Percentiles rank a stretch among this genome's conserved stretches.
Evolutionary conservation across 2,113 vertebrate genomes (phyloP).

Genomic region (Triplophysa rosa): DNA sequence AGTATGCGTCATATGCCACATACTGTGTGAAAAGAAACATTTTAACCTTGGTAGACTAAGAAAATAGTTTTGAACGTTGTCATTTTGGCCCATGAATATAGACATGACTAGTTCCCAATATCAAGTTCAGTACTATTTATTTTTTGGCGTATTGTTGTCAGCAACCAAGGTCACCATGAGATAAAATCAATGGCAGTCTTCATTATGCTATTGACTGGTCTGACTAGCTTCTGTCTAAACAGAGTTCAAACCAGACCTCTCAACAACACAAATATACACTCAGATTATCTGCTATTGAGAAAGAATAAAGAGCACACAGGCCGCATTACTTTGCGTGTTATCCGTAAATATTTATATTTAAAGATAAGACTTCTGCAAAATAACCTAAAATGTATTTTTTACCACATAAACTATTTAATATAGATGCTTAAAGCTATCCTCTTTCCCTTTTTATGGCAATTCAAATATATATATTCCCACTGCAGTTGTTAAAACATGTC

Average conservation of each 20-base stretch:
- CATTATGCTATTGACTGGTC: constrained; percentile 42
- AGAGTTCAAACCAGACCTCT: constrained; percentile 1
- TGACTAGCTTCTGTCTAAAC: background rate
- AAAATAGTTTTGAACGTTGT: background rate
- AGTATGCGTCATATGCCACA: constrained; percentile 10
- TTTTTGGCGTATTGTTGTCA: background rate
- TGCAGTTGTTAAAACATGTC: background rate
- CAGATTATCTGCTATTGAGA: background rate
- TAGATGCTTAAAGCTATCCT: background rate
- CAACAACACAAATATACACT: background rate
- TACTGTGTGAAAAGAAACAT: background rate
- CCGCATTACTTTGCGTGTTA: background rate
- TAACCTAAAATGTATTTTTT: too few species aligned
- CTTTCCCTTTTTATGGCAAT: background rate
- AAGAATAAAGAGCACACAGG: background rate
- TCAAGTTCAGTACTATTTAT: background rate
- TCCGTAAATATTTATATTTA: background rate
- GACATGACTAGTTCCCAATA: background rate
- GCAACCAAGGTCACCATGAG: constrained; percentile 37
- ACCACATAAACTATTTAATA: too few species aligned
- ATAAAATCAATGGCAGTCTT: constrained; percentile 40
- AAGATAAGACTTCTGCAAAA: background rate
- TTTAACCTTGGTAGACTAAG: background rate
- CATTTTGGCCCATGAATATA: background rate
- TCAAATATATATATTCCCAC: background rate